A percentile compares a stretch with the other conserved stretches of the same genome.
phyloP scores from a whole-genome alignment of 2,797 vertebrate species.

The Helarctos malayanus region DNA sequence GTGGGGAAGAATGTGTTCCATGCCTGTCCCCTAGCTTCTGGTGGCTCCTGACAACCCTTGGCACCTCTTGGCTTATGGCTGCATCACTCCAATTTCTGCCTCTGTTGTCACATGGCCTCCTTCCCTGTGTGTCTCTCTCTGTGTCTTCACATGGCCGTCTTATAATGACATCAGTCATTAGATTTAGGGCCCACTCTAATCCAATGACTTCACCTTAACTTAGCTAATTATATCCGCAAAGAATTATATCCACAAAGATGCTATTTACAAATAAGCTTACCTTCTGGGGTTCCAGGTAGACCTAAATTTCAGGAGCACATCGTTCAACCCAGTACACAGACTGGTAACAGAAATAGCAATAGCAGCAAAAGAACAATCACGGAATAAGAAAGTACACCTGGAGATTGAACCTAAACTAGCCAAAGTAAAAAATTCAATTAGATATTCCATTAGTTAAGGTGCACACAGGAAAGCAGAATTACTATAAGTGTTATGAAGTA shows the following conservation, averaged over 20 bases:
- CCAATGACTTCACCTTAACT: neutral
- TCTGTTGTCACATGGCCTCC: neutral
- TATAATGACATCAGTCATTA: neutral
- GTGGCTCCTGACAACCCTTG: neutral
- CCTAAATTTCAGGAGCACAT: neutral
- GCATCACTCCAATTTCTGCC: neutral
- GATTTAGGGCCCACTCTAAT: neutral
- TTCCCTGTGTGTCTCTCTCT: neutral
- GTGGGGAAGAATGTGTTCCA: neutral
- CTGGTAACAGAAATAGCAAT: neutral
- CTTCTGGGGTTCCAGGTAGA: neutral
- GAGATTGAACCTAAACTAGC: neutral
- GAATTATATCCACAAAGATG: neutral
- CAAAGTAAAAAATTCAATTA: neutral
- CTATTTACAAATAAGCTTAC: neutral
- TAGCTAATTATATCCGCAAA: neutral
- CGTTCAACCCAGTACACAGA: neutral
- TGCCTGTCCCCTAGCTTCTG: neutral
- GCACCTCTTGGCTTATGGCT: neutral
- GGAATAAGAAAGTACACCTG: neutral
- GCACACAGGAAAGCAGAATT: neutral
- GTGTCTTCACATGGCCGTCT: neutral
- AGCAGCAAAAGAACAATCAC: neutral
- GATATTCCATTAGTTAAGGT: neutral
- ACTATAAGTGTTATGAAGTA: neutral